A percentile compares a stretch with the other conserved stretches of the same genome.
Conservation (phyloP, 1,140 invertebrate genomes). For the Gryllus bimaculatus region DNA sequence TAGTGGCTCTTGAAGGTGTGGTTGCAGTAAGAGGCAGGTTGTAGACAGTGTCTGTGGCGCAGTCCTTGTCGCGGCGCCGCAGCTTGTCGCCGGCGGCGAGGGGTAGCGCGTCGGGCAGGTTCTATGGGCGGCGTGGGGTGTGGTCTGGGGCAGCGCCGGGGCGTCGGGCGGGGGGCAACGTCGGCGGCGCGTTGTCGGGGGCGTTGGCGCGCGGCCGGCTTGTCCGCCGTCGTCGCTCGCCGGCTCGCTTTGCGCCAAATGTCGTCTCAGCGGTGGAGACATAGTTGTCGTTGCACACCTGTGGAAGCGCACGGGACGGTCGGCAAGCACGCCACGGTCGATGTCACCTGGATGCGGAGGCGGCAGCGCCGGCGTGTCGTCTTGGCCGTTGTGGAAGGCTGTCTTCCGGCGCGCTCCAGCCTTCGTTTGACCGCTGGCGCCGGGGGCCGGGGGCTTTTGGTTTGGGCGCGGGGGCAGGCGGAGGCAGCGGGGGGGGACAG, state of each 20-base stretch:
- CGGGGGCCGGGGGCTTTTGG: neutral
- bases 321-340: slow-evolving; percentile 77
- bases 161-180: too few species aligned
- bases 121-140: too few species aligned
- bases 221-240: neutral
- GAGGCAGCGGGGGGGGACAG: neutral
- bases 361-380: neutral
- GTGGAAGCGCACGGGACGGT: slow-evolving; percentile 75
- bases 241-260: neutral
- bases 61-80: neutral
- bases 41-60: slow-evolving; percentile 35
- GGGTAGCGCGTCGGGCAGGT: too few species aligned
- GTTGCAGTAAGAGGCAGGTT: slow-evolving; percentile 65
- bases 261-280: slow-evolving; percentile 27
- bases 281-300: slow-evolving; percentile 68
- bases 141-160: too few species aligned
- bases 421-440: neutral
- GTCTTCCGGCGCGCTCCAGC: slow-evolving; percentile 21
- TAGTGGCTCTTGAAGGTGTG: slow-evolving; percentile 75
- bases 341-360: slow-evolving; percentile 40
- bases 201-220: too few species aligned
- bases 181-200: too few species aligned
- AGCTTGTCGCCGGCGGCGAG: neutral
- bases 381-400: neutral
- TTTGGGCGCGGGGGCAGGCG: too few species aligned